Conservation (phyloP, 64 coral and sea anemone genomes). For the Pocillopora damicornis region DNA sequence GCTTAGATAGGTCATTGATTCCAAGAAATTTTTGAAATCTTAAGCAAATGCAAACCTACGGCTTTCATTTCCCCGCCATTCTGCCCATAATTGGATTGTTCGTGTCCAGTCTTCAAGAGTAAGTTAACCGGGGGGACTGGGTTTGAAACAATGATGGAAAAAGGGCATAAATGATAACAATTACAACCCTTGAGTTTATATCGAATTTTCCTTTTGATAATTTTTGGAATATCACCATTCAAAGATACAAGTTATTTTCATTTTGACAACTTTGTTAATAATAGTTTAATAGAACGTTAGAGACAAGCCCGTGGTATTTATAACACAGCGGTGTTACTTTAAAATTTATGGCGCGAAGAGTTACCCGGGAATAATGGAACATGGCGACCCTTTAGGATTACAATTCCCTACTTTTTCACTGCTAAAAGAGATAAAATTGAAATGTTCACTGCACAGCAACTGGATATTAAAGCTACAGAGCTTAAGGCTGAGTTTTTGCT, state of each 20-base stretch:
- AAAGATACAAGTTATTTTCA: too few relatives aligned
- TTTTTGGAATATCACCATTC: too few relatives aligned
- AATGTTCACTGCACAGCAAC: slow-evolving; percentile 64
- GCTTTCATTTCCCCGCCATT: slow-evolving; percentile 33
- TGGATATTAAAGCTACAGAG: slow-evolving; percentile 45
- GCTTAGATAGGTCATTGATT: neutral
- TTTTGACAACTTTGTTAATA: too few relatives aligned
- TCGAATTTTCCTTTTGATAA: too few relatives aligned
- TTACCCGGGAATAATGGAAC: slow-evolving; percentile 28
- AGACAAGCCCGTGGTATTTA: neutral
- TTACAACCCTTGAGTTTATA: too few relatives aligned
- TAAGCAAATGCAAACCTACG: neutral
- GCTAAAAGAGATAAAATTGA: neutral
- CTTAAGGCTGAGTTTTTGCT: slow-evolving; percentile 76
- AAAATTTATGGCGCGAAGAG: slow-evolving; percentile 29
- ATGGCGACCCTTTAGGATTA: neutral
- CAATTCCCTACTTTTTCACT: neutral
- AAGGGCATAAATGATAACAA: too few relatives aligned
- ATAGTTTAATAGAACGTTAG: too few relatives aligned
- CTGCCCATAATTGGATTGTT: neutral
- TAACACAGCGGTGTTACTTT: slow-evolving; percentile 1
- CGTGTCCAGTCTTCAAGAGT: neutral
- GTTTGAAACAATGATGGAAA: neutral
- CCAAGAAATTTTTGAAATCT: neutral
- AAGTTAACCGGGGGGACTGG: neutral